Conservation (phyloP, 1,140 invertebrate genomes). For the Mizuhopecten yessoensis region DNA sequence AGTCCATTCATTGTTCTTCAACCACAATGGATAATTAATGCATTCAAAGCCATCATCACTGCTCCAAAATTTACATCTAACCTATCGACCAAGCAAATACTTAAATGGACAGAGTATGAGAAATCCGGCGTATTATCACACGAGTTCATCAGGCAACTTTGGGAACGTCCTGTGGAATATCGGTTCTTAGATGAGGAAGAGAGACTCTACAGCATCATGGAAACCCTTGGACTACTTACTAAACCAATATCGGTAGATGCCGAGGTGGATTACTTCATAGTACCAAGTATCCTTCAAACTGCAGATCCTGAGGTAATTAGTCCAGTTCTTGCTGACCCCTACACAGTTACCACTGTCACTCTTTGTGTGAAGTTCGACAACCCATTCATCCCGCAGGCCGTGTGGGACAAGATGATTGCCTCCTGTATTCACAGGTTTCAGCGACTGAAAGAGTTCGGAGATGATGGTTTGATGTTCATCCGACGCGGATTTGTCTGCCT, state of each 20-base stretch:
- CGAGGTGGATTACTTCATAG: not conserved
- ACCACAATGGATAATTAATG: not conserved
- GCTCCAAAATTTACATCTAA: not conserved
- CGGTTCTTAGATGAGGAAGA: not conserved
- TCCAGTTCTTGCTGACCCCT: not conserved
- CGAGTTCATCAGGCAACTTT: not conserved
- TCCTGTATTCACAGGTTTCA: not conserved
- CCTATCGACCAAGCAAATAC: not conserved
- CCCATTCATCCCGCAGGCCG: not conserved
- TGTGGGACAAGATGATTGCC: not conserved
- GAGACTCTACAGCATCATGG: not conserved
- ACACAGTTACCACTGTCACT: not conserved
- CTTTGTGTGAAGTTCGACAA: not conserved
- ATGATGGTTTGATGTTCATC: not conserved
- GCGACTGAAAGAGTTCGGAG: not conserved
- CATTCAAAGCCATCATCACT: not conserved
- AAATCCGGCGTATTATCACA: not conserved
- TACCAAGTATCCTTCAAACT: not conserved
- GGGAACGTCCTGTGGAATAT: not conserved
- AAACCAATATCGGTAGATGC: not conserved
- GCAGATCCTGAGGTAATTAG: not conserved
- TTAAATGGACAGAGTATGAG: not conserved
- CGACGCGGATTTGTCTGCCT: not conserved
- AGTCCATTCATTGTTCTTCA: not conserved
- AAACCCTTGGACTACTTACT: not conserved